Percentiles rank a stretch among this genome's conserved stretches.
These are phyloP conservation scores for cattle (Bos taurus) DNA, from an alignment of 2,113 vertebrate genomes.

Conservation along the genomic window DNA sequence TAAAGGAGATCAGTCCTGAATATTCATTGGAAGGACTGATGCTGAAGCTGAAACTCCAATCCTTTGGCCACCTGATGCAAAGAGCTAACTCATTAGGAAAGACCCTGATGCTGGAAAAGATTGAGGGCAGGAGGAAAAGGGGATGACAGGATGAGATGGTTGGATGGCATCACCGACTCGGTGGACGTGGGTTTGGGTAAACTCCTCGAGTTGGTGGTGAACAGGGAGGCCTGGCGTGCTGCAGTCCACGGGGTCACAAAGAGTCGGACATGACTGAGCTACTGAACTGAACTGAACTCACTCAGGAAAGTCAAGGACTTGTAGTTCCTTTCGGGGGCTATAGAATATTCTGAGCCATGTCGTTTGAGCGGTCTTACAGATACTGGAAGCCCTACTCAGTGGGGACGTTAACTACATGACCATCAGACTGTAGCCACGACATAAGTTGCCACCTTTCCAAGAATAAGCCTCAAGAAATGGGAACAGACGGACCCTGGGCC, in stretches of 20 bases:
- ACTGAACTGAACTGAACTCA: not conserved
- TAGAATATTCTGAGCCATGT: not conserved
- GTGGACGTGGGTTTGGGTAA: accelerated
- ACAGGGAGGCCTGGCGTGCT: not conserved
- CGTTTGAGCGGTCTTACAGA: accelerated
- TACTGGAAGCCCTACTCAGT: not conserved
- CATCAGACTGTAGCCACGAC: accelerated
- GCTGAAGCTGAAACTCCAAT: not conserved
- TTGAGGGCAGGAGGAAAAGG: not conserved
- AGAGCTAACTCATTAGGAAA: not conserved
- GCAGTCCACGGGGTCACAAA: not conserved
- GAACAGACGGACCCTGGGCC: accelerated
- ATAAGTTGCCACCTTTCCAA: accelerated
- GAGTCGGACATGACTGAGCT: accelerated
- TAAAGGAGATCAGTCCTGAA: not conserved
- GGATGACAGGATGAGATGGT: accelerated
- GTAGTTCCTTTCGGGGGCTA: not conserved
- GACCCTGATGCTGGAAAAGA: not conserved
- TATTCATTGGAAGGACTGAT: accelerated
- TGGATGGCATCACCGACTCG: not conserved
- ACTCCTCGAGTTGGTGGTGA: accelerated
- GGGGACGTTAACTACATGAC: not conserved
- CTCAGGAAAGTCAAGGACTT: not conserved
- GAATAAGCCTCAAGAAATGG: not conserved
- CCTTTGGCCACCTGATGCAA: accelerated